Evolutionary conservation across 2,888 invertebrate genomes (phyloP).

Genomic region (Eustalomyia histrio): DNA sequence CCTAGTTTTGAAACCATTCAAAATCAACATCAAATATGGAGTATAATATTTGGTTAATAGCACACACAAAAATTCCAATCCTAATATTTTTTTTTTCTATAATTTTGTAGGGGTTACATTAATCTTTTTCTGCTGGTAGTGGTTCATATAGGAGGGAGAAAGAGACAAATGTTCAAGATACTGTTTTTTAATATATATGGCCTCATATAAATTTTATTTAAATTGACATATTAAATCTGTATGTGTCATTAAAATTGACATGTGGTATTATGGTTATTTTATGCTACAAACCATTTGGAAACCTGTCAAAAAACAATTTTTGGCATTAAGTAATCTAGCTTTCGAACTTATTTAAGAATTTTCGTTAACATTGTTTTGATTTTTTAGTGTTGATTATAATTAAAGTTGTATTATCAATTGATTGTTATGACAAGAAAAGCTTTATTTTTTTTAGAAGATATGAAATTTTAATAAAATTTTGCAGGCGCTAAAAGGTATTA

Average conservation of each 20-base stretch:
- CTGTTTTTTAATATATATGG: conserved; percentile 55
- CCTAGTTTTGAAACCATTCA: conserved; percentile 41
- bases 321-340: conserved; percentile 59
- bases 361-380: conserved; percentile 15
- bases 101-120: conserved; percentile 60
- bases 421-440: conserved; percentile 49
- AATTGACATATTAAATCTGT: conserved; percentile 78
- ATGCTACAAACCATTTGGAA: conserved; percentile 55
- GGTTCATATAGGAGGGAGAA: neutral
- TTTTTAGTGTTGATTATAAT: conserved; percentile 13
- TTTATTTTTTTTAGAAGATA: conserved; percentile 7
- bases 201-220: conserved; percentile 73
- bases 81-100: neutral
- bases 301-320: conserved; percentile 66
- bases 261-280: conserved; percentile 72
- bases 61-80: conserved; percentile 31
- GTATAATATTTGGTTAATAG: conserved; percentile 42
- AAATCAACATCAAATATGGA: conserved; percentile 49
- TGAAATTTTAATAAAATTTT: neutral
- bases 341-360: conserved; percentile 15
- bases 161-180: neutral
- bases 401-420: conserved; percentile 44
- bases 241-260: conserved; percentile 74
- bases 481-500: neutral
- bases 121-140: conserved; percentile 45